Evolutionary conservation across 1,140 invertebrate species (phyloP).

Genomic region (Sinonovacula constricta): DNA sequence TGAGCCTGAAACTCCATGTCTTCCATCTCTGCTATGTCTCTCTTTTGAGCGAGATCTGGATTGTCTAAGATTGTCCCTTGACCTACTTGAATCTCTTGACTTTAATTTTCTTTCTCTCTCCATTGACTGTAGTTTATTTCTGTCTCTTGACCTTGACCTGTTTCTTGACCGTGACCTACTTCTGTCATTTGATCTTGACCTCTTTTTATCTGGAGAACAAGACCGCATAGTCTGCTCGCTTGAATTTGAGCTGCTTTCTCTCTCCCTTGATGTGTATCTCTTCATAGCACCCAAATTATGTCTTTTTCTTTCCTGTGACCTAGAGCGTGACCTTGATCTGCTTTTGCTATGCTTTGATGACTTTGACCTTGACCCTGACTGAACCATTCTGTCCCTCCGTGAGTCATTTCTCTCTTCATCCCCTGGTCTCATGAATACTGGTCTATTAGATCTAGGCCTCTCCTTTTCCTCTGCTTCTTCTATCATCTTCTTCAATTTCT

Average conservation of each 20-base stretch:
- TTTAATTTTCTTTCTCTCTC: conserved; percentile 5
- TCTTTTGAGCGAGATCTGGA: conserved; percentile 29
- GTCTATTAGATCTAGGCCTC: conserved; percentile 18
- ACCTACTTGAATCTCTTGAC: conserved; percentile 12
- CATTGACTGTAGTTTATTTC: neutral
- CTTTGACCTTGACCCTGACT: conserved; percentile 10
- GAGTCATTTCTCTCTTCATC: neutral
- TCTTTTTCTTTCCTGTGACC: conserved; percentile 3
- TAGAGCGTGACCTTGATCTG: conserved; percentile 22
- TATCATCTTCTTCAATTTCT: conserved; percentile 48
- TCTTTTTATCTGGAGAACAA: neutral
- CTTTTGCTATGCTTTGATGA: neutral
- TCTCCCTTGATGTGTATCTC: conserved; percentile 11
- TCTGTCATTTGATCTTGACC: conserved; percentile 38
- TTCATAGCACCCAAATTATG: conserved; percentile 5
- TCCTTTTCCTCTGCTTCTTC: conserved; percentile 27
- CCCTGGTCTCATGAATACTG: neutral
- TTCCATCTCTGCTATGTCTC: conserved; percentile 26
- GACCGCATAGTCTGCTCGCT: too few relatives aligned
- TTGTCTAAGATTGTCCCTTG: too few relatives aligned
- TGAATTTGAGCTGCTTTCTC: conserved; percentile 17
- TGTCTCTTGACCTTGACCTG: neutral
- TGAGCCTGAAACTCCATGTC: conserved; percentile 8
- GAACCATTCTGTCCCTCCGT: conserved; percentile 44
- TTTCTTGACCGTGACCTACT: conserved; percentile 16